Evolutionary conservation across 2,113 vertebrate genomes (phyloP), one percentile per base, ranked within the genome.

Genomic region (Vimba vimba): DNA sequence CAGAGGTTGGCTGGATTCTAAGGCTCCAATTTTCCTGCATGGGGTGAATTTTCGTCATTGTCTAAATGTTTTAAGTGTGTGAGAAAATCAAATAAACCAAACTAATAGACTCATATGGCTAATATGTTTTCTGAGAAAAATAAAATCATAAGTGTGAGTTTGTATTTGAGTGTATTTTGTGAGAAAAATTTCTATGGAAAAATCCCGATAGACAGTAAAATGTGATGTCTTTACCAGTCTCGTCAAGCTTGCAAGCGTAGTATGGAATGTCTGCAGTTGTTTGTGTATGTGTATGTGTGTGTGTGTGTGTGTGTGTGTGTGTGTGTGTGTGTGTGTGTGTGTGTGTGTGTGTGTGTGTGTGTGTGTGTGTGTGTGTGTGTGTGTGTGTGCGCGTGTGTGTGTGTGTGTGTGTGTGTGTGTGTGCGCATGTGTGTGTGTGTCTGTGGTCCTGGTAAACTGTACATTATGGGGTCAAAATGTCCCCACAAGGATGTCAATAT

Each of bases 221-320:
- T 68, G 57, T 86, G 91, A 92, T 91, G 85, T 90, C 83, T 93
- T 92, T 90, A 89, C 47, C 89, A 90, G 88, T 85, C 83, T n/a
- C 64, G 83, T 79, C 45, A 64, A 86, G 82, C 88, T 89, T 88
- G 55, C 19, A 84, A 89, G 90, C 89, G 85, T 88, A 89, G 81
- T 89, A 87, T 90, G 88, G 86, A 85, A 30, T 45, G 64, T 87
- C 86, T 45, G 82, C 79, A 60, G 84, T 62, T 45, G 8, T 79
- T 10, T 60, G 8, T 83, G 45, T 55, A 2, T 19, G 15, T 55
- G 1, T 55, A 4, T 52, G 13, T 52, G 5, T 6, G 2, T 21
- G 6, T 21, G 17, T 50, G 47, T 13, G 11, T 12, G 10, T 12
- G 45, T 47, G 45, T 47, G 45, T 47, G 0, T 55, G 52, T 55